phyloP scores from a whole-genome alignment of 1,140 invertebrate genomes.

The Nymphalis io region DNA sequence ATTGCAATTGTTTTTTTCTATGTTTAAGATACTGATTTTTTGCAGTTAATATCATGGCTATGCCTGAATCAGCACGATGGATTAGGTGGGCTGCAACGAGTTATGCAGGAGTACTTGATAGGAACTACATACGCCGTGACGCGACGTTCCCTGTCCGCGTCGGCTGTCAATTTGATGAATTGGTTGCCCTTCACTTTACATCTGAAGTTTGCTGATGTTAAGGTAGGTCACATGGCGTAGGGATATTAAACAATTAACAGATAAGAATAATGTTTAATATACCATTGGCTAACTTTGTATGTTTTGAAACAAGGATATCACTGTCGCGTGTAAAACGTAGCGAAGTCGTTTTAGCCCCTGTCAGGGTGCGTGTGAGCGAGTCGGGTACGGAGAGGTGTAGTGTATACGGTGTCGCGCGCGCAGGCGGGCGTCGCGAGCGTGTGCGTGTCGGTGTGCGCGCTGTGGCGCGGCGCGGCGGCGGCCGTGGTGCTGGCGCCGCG shows the following conservation, averaged over 20 bases:
- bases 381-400: too few species aligned
- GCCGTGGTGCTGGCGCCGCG: slow-evolving; percentile 91
- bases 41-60: slow-evolving; percentile 68
- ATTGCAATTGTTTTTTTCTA: too few species aligned
- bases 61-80: slow-evolving; percentile 64
- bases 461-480: slow-evolving; percentile 90
- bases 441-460: slow-evolving; percentile 83
- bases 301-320: too few species aligned
- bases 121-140: slow-evolving; percentile 87
- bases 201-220: slow-evolving; percentile 64
- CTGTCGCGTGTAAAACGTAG: too few species aligned
- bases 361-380: too few species aligned
- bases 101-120: slow-evolving; percentile 90
- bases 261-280: too few species aligned
- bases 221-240: slow-evolving; percentile 45
- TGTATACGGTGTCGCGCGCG: too few species aligned
- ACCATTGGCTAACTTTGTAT: too few species aligned
- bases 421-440: slow-evolving; percentile 72
- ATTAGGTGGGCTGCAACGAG: slow-evolving; percentile 74
- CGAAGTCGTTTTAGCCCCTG: too few species aligned
- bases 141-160: slow-evolving; percentile 85
- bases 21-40: neutral
- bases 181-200: slow-evolving; percentile 87
- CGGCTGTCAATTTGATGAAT: slow-evolving; percentile 84
- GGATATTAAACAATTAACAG: too few species aligned